Evolutionary conservation across 2,113 vertebrate genomes (phyloP).

Genomic region (Notothenia coriiceps): DNA sequence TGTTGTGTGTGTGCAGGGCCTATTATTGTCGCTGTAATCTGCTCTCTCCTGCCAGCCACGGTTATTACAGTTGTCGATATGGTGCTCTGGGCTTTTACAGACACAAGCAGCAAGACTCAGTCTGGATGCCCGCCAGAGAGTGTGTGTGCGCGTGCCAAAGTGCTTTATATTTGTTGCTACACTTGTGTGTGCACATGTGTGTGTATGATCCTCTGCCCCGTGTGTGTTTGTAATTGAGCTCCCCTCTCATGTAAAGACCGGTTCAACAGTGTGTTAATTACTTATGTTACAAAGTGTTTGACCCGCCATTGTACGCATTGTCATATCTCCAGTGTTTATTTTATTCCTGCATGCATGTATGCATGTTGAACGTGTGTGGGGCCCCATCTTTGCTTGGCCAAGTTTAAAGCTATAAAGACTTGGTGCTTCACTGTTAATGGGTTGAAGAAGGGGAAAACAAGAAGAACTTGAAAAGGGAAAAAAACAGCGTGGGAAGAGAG

Average conservation of each 20-base stretch:
- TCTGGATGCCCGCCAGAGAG: conserved; percentile 72
- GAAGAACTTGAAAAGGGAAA: neutral
- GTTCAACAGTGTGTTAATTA: conserved; percentile 70
- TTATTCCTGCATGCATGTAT: conserved; percentile 7
- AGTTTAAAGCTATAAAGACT: conserved; percentile 17
- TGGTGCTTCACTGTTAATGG: neutral
- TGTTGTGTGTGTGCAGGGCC: conserved; percentile 14
- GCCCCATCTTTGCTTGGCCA: conserved; percentile 9
- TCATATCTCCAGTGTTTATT: conserved; percentile 16
- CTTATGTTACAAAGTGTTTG: conserved; percentile 61
- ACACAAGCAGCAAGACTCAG: conserved; percentile 68
- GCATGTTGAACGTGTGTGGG: conserved; percentile 2
- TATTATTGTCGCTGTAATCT: conserved; percentile 75
- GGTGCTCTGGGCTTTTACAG: conserved; percentile 75
- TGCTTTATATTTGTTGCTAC: conserved; percentile 50
- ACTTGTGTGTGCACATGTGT: conserved; percentile 47
- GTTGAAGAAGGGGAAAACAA: neutral
- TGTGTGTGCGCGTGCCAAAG: conserved; percentile 40
- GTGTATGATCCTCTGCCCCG: conserved; percentile 44
- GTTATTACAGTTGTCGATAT: conserved; percentile 82
- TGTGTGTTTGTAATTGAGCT: conserved; percentile 66
- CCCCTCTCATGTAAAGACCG: conserved; percentile 63
- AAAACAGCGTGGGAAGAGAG: neutral
- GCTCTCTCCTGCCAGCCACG: conserved; percentile 74
- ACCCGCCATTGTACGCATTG: conserved; percentile 34